These are phyloP conservation scores for Drosophila limbata DNA, from an alignment of 2,888 invertebrate genomes.

Conservation along the genomic window DNA sequence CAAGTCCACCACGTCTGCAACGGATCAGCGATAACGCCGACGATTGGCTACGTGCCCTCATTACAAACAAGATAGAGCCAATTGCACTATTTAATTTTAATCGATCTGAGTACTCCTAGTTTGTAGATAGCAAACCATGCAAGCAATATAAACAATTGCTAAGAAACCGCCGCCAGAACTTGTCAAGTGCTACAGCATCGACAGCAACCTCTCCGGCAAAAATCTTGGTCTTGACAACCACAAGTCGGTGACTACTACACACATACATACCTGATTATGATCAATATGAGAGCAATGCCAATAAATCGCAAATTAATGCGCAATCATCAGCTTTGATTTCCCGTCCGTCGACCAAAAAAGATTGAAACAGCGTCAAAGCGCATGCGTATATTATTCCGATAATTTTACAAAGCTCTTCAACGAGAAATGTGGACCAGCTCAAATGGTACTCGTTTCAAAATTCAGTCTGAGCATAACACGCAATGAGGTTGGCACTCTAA, in stretches of 20 bases:
- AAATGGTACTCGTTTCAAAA: conserved; percentile 83
- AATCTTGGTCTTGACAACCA: not conserved
- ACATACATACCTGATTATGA: not conserved
- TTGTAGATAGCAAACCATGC: conserved; percentile 29
- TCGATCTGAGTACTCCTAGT: conserved; percentile 36
- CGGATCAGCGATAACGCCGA: conserved; percentile 10
- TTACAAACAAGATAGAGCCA: conserved; percentile 11
- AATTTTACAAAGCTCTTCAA: conserved; percentile 28
- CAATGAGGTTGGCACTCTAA: conserved; percentile 93
- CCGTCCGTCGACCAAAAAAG: conserved; percentile 35
- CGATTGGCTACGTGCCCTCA: conserved; percentile 25
- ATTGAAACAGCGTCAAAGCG: conserved; percentile 37
- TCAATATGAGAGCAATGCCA: not conserved
- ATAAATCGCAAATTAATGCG: not conserved
- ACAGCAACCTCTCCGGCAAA: not conserved
- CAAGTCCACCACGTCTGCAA: conserved; percentile 19
- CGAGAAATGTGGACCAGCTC: conserved; percentile 23
- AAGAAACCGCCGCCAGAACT: conserved; percentile 14
- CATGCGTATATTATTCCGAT: conserved; percentile 40
- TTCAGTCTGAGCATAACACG: conserved; percentile 89
- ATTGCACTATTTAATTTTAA: not conserved
- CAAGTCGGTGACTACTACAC: conserved; percentile 1
- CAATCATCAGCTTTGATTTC: not conserved
- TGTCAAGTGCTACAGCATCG: conserved; percentile 11
- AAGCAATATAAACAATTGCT: not conserved